A percentile compares a stretch with the other conserved stretches of the same genome.
Conservation (phyloP, 2,113 vertebrate species). For the Rhombomys opimus region DNA sequence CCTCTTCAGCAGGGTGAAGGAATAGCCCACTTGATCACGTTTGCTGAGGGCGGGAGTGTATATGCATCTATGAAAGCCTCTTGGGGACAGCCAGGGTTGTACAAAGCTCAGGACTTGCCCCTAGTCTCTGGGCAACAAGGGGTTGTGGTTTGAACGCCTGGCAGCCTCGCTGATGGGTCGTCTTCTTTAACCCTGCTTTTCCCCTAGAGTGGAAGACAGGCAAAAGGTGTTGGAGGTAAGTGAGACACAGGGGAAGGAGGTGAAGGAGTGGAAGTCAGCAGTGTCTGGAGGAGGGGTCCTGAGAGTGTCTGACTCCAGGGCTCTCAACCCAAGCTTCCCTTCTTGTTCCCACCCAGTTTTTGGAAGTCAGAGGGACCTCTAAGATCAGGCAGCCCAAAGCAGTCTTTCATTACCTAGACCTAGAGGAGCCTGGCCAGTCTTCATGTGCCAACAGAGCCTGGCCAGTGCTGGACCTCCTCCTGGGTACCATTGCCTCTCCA, state of each 20-base stretch:
- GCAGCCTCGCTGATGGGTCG: neutral
- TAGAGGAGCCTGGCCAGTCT: neutral
- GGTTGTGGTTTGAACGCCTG: conserved; percentile 20
- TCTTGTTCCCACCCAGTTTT: neutral
- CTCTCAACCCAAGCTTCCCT: neutral
- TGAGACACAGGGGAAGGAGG: neutral
- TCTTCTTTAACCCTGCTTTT: neutral
- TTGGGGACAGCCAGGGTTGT: neutral
- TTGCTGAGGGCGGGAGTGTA: neutral
- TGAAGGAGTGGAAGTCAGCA: neutral
- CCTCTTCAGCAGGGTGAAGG: neutral
- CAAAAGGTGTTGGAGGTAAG: neutral
- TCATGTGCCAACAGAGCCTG: neutral
- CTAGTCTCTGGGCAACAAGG: neutral
- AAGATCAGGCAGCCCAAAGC: neutral
- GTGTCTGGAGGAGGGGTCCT: neutral
- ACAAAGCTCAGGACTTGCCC: neutral
- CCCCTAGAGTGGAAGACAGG: no score
- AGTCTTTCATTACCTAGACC: neutral
- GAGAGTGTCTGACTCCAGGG: accelerated
- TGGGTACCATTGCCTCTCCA: neutral
- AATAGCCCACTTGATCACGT: neutral
- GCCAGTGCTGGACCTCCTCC: neutral
- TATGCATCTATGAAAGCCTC: neutral
- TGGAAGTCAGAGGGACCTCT: neutral